Conservation (phyloP, 1,140 invertebrate species). For the Drosophila tropicalis region DNA sequence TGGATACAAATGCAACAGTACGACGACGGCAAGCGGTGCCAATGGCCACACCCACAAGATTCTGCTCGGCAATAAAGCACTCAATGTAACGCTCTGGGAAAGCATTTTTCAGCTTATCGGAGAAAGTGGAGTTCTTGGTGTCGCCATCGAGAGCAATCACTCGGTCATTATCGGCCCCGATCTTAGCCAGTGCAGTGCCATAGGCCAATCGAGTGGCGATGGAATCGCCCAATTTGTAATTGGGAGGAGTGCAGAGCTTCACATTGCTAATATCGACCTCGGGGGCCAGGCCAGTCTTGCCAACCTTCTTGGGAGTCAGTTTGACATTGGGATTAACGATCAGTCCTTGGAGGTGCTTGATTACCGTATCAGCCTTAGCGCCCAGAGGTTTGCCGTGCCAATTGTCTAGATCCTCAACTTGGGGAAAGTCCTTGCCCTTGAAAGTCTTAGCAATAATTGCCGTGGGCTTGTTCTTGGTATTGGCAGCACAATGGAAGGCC, state of each 20-base stretch:
- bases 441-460: slow-evolving; percentile 97
- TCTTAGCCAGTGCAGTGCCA: slow-evolving; percentile 95
- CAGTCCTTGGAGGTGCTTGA: slow-evolving; percentile 88
- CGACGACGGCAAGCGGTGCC: slow-evolving; percentile 95
- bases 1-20: slow-evolving; percentile 96
- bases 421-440: slow-evolving; percentile 95
- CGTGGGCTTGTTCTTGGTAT: slow-evolving; percentile 93
- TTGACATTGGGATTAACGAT: slow-evolving; percentile 86
- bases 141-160: slow-evolving; percentile 97
- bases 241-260: slow-evolving; percentile 92
- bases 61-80: slow-evolving; percentile 99
- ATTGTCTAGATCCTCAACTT: slow-evolving; percentile 96
- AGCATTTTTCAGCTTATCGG: slow-evolving; percentile 94
- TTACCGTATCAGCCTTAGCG: slow-evolving; percentile 89
- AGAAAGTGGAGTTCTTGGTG: slow-evolving; percentile 99
- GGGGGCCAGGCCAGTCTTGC: slow-evolving; percentile 89
- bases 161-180: slow-evolving; percentile 91
- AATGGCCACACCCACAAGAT: slow-evolving; percentile 97
- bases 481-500: slow-evolving; percentile 92
- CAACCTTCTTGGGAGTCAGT: slow-evolving; percentile 87
- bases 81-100: slow-evolving; percentile 94
- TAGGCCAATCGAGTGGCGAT: slow-evolving; percentile 98
- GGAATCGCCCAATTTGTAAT: slow-evolving; percentile 91
- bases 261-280: slow-evolving; percentile 89
- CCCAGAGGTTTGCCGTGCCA: slow-evolving; percentile 99